phyloP scores from a whole-genome alignment of 2,888 invertebrate species.

The Glaucopsyche alexis region DNA sequence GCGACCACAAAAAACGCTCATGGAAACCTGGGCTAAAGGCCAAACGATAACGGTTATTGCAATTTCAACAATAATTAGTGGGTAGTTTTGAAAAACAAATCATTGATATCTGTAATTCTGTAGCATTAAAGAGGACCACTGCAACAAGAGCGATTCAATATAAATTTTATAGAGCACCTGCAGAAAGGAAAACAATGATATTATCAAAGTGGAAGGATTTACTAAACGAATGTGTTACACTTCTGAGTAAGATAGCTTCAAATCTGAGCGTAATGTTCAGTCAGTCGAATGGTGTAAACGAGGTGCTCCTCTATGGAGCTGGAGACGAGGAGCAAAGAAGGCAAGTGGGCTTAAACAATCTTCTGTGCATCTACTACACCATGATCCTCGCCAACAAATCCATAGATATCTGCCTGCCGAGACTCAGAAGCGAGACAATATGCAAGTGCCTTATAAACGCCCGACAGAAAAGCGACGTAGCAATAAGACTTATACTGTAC shows the following conservation, averaged over 20 bases:
- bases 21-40: too few species aligned
- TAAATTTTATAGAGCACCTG: neutral
- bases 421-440: conserved; percentile 52
- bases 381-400: conserved; percentile 52
- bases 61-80: neutral
- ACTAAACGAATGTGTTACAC: conserved; percentile 27
- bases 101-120: too few species aligned
- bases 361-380: conserved; percentile 57
- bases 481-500: conserved; percentile 54
- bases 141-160: neutral
- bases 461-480: conserved; percentile 47
- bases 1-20: too few species aligned
- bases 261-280: conserved; percentile 41
- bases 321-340: conserved; percentile 47
- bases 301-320: conserved; percentile 59
- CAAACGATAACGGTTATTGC: too few species aligned
- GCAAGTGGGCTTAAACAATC: conserved; percentile 54
- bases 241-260: conserved; percentile 41
- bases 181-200: neutral
- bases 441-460: conserved; percentile 51
- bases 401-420: conserved; percentile 60
- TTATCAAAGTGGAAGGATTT: conserved; percentile 11
- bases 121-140: neutral
- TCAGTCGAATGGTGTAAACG: conserved; percentile 45
- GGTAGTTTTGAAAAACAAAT: conserved; percentile 10